phyloP scores from a whole-genome alignment of 1,140 invertebrate species.

The Achroia grisella region DNA sequence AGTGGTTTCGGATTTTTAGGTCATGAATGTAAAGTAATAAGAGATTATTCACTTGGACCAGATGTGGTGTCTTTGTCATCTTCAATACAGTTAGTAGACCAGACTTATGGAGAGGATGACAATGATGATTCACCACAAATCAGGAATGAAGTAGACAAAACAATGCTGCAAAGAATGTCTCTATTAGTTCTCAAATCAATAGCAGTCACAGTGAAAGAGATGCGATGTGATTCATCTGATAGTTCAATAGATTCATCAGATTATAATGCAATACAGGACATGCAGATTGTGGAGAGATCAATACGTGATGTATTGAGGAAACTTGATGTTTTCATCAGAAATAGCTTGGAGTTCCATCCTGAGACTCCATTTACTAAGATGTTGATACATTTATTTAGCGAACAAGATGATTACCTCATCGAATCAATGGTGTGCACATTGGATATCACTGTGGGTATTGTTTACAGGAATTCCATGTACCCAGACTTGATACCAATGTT shows the following conservation, averaged over 20 bases:
- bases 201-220: slow-evolving; percentile 92
- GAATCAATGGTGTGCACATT: slow-evolving; percentile 94
- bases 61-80: slow-evolving; percentile 44
- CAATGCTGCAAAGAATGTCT: slow-evolving; percentile 88
- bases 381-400: slow-evolving; percentile 89
- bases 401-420: slow-evolving; percentile 92
- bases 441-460: slow-evolving; percentile 89
- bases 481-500: slow-evolving; percentile 85
- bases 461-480: slow-evolving; percentile 85
- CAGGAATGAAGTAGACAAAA: slow-evolving; percentile 75
- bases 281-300: slow-evolving; percentile 89
- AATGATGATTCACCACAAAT: slow-evolving; percentile 41
- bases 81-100: slow-evolving; percentile 51
- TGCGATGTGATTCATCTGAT: slow-evolving; percentile 87
- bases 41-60: slow-evolving; percentile 47
- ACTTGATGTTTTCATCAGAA: slow-evolving; percentile 87
- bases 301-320: slow-evolving; percentile 88
- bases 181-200: slow-evolving; percentile 90
- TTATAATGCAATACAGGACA: slow-evolving; percentile 90
- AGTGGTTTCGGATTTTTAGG: slow-evolving; percentile 75
- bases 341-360: slow-evolving; percentile 87
- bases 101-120: slow-evolving; percentile 55
- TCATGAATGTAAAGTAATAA: slow-evolving; percentile 61
- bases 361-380: slow-evolving; percentile 91
- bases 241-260: slow-evolving; percentile 86